Evolutionary conservation across 1,140 invertebrate genomes (phyloP).

Genomic region (Caenorhabditis briggsae): DNA sequence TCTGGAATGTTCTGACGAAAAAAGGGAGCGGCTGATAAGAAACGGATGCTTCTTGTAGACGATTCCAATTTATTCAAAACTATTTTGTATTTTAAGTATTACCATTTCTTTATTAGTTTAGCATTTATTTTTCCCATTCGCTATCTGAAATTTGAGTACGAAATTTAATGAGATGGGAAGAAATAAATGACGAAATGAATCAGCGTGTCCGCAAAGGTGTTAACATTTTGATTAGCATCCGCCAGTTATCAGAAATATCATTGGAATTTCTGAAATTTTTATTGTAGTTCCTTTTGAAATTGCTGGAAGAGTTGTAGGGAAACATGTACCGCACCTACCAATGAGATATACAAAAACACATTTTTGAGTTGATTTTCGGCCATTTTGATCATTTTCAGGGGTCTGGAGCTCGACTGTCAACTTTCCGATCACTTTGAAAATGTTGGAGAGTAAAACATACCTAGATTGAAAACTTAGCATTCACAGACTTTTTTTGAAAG

Average conservation of each 20-base stretch:
- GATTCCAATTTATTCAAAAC: background rate
- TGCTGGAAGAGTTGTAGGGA: background rate
- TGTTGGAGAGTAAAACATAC: too few relatives aligned
- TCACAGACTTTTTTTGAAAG: too few relatives aligned
- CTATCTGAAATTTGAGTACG: background rate
- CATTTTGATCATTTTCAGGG: too few relatives aligned
- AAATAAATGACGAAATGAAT: background rate
- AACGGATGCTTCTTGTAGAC: background rate
- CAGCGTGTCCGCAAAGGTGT: background rate
- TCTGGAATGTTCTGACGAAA: background rate
- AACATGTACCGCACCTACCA: too few relatives aligned
- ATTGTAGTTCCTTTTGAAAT: background rate
- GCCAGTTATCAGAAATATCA: background rate
- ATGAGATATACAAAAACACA: too few relatives aligned
- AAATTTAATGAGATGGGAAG: background rate
- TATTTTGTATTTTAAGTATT: background rate
- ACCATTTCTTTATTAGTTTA: background rate
- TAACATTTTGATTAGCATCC: background rate
- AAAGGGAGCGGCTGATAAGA: slow-evolving; percentile 6
- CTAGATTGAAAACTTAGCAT: too few relatives aligned
- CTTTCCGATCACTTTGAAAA: too few relatives aligned
- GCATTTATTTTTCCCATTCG: background rate
- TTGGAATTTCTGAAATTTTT: background rate
- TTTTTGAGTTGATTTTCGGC: too few relatives aligned
- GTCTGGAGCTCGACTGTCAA: too few relatives aligned